Evolutionary conservation across 2,797 vertebrate species (phyloP), one percentile per base, ranked within the genome.

Genomic region (Acestrorhynchus altus): DNA sequence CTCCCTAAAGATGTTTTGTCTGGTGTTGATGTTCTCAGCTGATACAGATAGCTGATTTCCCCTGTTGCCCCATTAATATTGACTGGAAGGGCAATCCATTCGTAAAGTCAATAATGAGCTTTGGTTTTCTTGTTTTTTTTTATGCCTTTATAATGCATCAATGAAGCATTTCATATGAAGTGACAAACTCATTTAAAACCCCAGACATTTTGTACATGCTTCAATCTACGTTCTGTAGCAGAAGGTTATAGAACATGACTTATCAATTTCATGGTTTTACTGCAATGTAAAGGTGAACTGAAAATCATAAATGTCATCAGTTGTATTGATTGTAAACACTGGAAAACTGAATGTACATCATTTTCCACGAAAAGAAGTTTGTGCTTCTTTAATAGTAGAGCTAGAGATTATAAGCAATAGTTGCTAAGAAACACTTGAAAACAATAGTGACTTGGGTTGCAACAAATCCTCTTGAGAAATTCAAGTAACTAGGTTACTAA

Each of bases 251-350:
- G n/a, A n/a, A n/a, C n/a, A n/a, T n/a, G 46, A 44, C 16, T 40
- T 68, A 15, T 11, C 12, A 46, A 20, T 15, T 9, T 35, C 2
- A 1, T 20, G 7, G 26, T 18, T 72, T 13, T 22, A 63, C 0
- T 1, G 22, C n/a, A n/a, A 40, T 66, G 0, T 40, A 28, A 20
- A 40, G 65, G 0, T n/a, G 47, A 40, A 73, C 6, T 51, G 4
- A 64, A 56, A 52, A 63, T 1, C 15, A 10, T 39, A 18, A 57
- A 59, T 78, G 16, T 28, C 42, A 72, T 66, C 72, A 57, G 26
- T n/a, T 18, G 9, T 44, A 20, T 44, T 61, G n/a, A 9, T 7
- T 20, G 13, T 31, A 24, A 77, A 42, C 40, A 57, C 15, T 7
- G 26, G 26, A 35, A 66, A 57, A 65, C 6, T 6, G 6, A 35